phyloP scores from a whole-genome alignment of 2,113 vertebrate genomes.

The Lepus americanus region DNA sequence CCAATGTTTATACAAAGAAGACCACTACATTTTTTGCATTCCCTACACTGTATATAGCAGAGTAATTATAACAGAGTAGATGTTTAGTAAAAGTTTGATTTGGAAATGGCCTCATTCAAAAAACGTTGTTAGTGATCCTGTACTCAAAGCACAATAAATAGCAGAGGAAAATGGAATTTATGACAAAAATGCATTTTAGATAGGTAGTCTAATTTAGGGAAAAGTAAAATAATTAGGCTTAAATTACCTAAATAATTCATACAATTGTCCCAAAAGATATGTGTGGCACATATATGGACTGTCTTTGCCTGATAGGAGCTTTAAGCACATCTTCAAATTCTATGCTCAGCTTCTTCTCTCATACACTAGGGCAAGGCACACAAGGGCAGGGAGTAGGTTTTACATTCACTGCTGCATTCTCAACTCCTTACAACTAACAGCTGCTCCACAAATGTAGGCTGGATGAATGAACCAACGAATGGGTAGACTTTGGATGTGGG shows the following conservation, averaged over 20 bases:
- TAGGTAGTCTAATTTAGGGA: background rate
- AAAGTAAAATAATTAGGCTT: conserved; percentile 17
- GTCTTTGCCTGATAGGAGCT: background rate
- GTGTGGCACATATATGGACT: background rate
- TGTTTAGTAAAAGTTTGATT: background rate
- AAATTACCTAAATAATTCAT: background rate
- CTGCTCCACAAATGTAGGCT: background rate
- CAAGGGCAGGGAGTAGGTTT: background rate
- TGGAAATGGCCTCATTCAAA: background rate
- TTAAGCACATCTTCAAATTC: background rate
- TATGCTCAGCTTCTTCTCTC: background rate
- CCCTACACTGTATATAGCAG: accelerated
- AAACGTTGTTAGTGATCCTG: background rate
- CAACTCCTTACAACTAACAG: no score
- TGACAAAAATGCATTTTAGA: background rate
- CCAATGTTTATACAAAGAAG: background rate
- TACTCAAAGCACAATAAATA: background rate
- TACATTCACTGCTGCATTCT: background rate
- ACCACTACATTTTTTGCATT: background rate
- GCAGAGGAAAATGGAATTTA: background rate
- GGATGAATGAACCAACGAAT: background rate
- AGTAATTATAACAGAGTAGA: background rate
- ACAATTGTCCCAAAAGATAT: background rate
- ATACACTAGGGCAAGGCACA: background rate
- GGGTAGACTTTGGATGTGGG: background rate